Evolutionary conservation across 2,888 invertebrate genomes (phyloP).

Genomic region (Labia minor): DNA sequence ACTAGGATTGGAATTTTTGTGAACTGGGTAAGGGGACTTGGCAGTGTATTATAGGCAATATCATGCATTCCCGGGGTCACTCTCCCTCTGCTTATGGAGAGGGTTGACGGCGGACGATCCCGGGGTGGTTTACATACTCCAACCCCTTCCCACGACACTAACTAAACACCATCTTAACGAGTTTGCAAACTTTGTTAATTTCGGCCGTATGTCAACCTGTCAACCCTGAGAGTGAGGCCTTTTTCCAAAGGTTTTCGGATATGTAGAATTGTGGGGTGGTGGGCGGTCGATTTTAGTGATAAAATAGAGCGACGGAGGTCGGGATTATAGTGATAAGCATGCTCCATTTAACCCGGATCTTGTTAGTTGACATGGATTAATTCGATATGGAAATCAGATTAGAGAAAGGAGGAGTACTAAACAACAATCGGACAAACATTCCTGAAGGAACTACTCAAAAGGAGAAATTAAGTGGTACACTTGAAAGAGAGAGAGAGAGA

Average conservation of each 20-base stretch:
- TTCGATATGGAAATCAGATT: no score
- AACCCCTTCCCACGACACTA: not conserved
- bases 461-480: no score
- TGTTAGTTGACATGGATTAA: not conserved
- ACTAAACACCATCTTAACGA: conserved; percentile 13
- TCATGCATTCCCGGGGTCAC: no score
- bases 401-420: no score
- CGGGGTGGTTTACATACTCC: not conserved
- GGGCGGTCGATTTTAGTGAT: no score
- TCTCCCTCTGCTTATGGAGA: not conserved
- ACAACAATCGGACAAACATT: no score
- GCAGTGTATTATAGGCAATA: not conserved
- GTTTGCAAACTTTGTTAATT: conserved; percentile 13
- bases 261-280: no score
- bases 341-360: not conserved
- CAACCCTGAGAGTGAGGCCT: not conserved
- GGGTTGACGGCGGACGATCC: not conserved
- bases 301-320: not conserved
- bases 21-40: not conserved
- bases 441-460: no score
- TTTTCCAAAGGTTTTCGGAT: not conserved
- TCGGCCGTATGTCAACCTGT: not conserved
- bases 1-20: not conserved
- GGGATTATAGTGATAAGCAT: not conserved
- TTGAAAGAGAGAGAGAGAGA: no score